Conservation (phyloP, 2,113 vertebrate genomes). For the Colinus virginianus region DNA sequence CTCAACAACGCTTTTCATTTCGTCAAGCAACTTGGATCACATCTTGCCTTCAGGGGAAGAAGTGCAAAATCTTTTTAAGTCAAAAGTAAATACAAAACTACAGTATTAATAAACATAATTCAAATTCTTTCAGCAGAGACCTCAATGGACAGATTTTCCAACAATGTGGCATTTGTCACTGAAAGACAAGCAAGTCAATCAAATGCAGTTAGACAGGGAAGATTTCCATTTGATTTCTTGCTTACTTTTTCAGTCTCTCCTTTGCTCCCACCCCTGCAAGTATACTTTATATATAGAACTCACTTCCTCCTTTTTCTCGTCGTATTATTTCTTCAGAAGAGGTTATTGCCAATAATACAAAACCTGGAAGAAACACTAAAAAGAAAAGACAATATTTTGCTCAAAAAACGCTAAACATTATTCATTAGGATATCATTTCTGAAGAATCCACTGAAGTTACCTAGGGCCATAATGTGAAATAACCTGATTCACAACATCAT, state of each 20-base stretch:
- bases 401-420: background rate
- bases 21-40: background rate
- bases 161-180: background rate
- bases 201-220: background rate
- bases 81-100: background rate
- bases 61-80: background rate
- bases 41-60: slow-evolving; percentile 4
- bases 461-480: slow-evolving; percentile 1
- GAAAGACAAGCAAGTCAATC: slow-evolving; percentile 30
- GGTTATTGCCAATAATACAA: background rate
- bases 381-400: background rate
- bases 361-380: background rate
- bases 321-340: background rate
- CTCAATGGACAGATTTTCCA: background rate
- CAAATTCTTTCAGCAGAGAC: slow-evolving; percentile 12
- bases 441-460: background rate
- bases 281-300: background rate
- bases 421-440: background rate
- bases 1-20: background rate
- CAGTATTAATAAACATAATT: slow-evolving; percentile 53
- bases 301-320: background rate
- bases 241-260: background rate
- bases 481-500: background rate
- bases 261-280: background rate
- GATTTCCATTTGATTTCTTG: background rate